Base-by-base conservation (phyloP, 2,888 invertebrate species). In the Eledona agricola region DNA sequence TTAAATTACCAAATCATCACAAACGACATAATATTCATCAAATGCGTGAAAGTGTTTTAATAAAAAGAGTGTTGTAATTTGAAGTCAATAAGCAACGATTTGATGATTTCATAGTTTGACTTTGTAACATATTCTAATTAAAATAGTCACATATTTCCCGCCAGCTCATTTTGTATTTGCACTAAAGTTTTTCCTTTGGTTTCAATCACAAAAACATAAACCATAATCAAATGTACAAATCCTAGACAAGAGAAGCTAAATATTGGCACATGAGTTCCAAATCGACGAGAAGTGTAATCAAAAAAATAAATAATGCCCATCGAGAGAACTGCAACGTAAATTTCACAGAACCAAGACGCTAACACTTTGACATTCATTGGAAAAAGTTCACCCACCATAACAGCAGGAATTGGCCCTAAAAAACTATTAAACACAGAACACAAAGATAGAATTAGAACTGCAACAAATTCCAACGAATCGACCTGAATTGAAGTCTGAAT, bases 331-430 rank as follows among this genome's bases (percentile, higher is more conserved):
- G 76, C 74, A 31, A 77, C 79, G 20, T 76, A 70, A 31, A 80
- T 68, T 1, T 79, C 75, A 0, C 77, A 77, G 4, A 80, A 66
- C 1, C 78, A 77, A 9, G 79, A 77, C 0, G 81, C 79, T 2
- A 77, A 67, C 1, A 80, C 79, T 53, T 80, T 75, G 1, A 76
- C 79, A 51, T 77, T 73, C 1, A 74, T 58, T 54, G 83, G 76
- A 67, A 82, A 77, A 2, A 79, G 59, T 67, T 80, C 79, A 1
- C 75, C 73, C 42, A 77, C 68, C 11, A 78, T 67, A 10, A 77
- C 69, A 63, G 75, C 78, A 0, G 77, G 77, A 20, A 79, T 57
- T 0, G 77, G 35, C 9, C 9, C 7, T 5, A 37, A 5, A 23
- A 37, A 37, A 23, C 23, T 23, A 13, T 11, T 23, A 10, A 20